Base-by-base conservation (phyloP, 2,797 vertebrate genomes). In the Lepus oiostolus region DNA sequence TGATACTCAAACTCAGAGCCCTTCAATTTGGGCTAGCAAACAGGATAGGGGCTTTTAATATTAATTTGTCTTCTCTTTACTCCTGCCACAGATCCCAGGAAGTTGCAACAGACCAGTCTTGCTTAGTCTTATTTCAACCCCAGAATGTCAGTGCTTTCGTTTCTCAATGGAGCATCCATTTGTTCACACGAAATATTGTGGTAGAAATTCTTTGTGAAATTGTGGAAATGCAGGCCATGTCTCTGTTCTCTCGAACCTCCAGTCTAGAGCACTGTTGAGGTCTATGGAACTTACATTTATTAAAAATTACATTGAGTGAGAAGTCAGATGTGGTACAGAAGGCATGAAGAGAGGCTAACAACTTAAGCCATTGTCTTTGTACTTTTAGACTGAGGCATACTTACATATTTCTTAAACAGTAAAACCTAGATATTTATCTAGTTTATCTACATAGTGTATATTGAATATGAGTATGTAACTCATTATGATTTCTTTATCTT, bases 91-190 rank as follows among this genome's bases (percentile, higher is more conserved):
- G 65, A 11, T 38, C 14, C 35, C 21, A 13, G 7, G 16, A 72
- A 77, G 3, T 38, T 24, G 38, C 0, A 5, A 42, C 24, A 85
- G 24, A 24, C 0, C 63, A 26, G 22, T 71, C 63, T 85, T 76
- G 28, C n/a, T 80, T 30, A 13, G 12, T 50, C 26, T 85, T n/a
- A 75, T 62, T 82, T 85, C 24, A 79, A 4, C 38, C 65, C 30
- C 60, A 86, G 35, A 42, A 24, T 75, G 38, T 54, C 50, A 38
- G 4, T 63, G n/a, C 52, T 91, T 83, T 77, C 38, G 81, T 54
- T 91, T 81, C 58, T 94, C 54, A 67, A 92, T 47, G 60, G 24
- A 11, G 52, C 71, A 24, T 63, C 87, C 35, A 47, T 52, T 94
- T 22, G 24, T 16, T 52, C 42, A 54, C 38, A 58, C 24, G 80